Conservation (phyloP, 2,888 invertebrate genomes). For the Pollenia angustigena region DNA sequence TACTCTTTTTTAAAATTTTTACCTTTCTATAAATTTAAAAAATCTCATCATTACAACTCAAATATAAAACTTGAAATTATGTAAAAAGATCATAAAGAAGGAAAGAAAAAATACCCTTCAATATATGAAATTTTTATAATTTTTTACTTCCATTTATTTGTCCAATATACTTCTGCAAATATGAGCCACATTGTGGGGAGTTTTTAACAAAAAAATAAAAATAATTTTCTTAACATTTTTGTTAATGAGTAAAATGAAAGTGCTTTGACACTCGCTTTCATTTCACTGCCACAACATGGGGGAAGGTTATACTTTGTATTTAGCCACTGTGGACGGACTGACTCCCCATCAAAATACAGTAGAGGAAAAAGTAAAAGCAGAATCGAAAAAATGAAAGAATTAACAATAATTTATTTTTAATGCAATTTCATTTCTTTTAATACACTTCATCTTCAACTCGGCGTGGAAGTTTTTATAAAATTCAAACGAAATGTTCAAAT, state of each 20-base stretch:
- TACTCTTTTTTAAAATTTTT: too few species aligned
- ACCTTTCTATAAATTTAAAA: background rate
- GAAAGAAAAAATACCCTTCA: background rate
- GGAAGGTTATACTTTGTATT: slow-evolving; percentile 1
- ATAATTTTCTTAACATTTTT: background rate
- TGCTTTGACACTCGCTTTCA: slow-evolving; percentile 67
- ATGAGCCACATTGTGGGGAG: background rate
- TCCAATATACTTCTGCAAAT: slow-evolving; percentile 4
- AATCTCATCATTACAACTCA: background rate
- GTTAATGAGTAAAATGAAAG: slow-evolving; percentile 54
- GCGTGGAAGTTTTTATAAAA: background rate
- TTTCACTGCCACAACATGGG: slow-evolving; percentile 7
- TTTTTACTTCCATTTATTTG: slow-evolving; percentile 13
- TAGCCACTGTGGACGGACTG: background rate
- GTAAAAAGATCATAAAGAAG: background rate
- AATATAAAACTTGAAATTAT: background rate
- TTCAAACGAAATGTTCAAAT: background rate
- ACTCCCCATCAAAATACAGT: background rate
- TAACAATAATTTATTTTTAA: slow-evolving; percentile 68
- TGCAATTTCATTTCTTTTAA: slow-evolving; percentile 67
- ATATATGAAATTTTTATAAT: slow-evolving; percentile 13
- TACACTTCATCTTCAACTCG: slow-evolving; percentile 30
- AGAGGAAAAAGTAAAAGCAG: slow-evolving; percentile 2
- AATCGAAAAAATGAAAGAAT: background rate
- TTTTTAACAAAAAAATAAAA: background rate